A percentile compares a stretch with the other conserved stretches of the same genome.
Evolutionary conservation across 2,888 invertebrate species (phyloP).

Genomic region (Scaptomyza tumidula): DNA sequence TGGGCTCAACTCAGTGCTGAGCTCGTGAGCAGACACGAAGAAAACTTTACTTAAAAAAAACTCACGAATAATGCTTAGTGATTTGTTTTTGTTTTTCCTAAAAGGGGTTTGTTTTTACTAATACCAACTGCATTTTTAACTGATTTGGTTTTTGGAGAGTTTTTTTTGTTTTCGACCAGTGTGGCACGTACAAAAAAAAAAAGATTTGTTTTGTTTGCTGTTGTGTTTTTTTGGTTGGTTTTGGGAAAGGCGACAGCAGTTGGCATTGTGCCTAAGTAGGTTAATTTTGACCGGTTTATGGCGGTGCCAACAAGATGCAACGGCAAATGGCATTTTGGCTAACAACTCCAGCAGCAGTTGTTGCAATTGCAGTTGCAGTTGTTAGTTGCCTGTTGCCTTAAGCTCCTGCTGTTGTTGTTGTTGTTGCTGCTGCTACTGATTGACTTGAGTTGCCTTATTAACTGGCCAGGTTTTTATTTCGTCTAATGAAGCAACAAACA

Average conservation of each 20-base stretch:
- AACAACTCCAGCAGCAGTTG: constrained; percentile 42
- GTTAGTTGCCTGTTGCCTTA: constrained; percentile 19
- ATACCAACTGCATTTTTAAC: constrained; percentile 34
- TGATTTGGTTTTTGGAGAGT: constrained; percentile 1
- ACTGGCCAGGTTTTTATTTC: constrained; percentile 45
- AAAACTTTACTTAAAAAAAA: not conserved
- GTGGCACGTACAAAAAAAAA: constrained; percentile 57
- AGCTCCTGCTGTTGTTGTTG: constrained; percentile 7
- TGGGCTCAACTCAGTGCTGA: constrained; percentile 1
- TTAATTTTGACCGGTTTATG: constrained; percentile 81
- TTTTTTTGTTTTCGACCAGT: not conserved
- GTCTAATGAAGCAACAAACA: constrained; percentile 70
- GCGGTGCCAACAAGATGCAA: constrained; percentile 48
- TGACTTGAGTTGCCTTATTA: constrained; percentile 72
- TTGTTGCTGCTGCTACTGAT: constrained; percentile 53
- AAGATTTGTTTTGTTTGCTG: constrained; percentile 54
- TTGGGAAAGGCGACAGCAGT: constrained; percentile 51
- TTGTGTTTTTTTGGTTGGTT: constrained; percentile 12
- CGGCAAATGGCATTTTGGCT: constrained; percentile 62
- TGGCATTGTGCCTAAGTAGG: constrained; percentile 71
- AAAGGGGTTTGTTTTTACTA: not conserved
- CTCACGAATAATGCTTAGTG: not conserved
- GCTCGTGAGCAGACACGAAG: constrained; percentile 34
- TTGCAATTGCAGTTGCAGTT: constrained; percentile 27
- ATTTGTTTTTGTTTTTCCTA: constrained; percentile 12